Conservation (phyloP, 2,113 vertebrate genomes). For the Carassius gibelio region DNA sequence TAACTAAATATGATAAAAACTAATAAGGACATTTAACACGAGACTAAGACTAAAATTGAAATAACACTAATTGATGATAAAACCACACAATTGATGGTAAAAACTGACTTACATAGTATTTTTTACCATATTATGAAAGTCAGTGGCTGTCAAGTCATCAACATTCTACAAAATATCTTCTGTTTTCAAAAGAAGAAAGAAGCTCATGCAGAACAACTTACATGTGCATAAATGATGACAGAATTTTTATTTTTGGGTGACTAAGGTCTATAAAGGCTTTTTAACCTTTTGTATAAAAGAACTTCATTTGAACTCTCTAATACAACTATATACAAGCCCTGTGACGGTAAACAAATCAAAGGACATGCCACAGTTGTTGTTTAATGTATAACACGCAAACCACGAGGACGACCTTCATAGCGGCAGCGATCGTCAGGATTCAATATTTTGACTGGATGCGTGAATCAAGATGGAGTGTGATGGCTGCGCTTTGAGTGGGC, state of each 20-base stretch:
- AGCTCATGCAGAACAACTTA: too few relatives aligned
- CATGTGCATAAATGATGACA: neutral
- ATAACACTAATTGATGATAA: too few relatives aligned
- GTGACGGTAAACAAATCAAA: neutral
- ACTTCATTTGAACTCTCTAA: neutral
- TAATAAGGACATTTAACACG: too few relatives aligned
- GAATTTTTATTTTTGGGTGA: neutral
- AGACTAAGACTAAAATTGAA: too few relatives aligned
- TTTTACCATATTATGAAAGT: too few relatives aligned
- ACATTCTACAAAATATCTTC: too few relatives aligned
- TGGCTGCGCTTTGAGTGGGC: neutral
- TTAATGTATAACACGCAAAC: neutral
- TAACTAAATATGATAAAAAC: too few relatives aligned
- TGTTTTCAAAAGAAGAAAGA: too few relatives aligned
- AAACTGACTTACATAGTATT: too few relatives aligned
- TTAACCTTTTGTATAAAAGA: neutral
- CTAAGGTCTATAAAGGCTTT: too few relatives aligned
- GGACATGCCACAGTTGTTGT: neutral
- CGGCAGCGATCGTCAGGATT: neutral
- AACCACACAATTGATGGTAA: too few relatives aligned
- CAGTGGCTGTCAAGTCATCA: too few relatives aligned
- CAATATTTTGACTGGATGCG: conserved; percentile 5
- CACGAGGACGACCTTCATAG: neutral
- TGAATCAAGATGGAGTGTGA: conserved; percentile 25
- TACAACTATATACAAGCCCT: neutral